These are phyloP conservation scores for Meriones psammophilus DNA, from an alignment of 2,797 vertebrate genomes.

Conservation along the genomic window DNA sequence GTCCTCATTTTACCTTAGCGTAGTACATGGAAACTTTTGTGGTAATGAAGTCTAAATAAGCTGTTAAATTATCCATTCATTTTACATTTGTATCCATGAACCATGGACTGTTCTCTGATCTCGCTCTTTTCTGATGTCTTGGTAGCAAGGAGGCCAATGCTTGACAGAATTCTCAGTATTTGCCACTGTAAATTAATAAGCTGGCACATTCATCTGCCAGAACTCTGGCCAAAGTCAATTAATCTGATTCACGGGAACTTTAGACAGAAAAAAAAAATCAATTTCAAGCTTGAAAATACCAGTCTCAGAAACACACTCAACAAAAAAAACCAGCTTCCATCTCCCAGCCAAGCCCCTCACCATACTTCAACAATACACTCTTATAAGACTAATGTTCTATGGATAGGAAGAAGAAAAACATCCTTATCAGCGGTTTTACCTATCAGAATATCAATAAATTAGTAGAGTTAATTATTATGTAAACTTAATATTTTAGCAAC, in stretches of 20 bases:
- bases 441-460: background rate
- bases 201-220: background rate
- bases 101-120: background rate
- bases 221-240: slow-evolving; percentile 65
- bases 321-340: background rate
- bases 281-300: slow-evolving; percentile 55
- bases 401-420: background rate
- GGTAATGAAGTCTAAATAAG: background rate
- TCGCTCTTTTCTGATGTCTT: background rate
- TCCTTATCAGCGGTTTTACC: background rate
- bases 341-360: background rate
- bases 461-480: slow-evolving; percentile 1
- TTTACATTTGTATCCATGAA: background rate
- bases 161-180: background rate
- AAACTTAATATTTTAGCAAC: slow-evolving; percentile 20
- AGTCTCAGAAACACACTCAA: background rate
- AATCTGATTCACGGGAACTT: slow-evolving; percentile 47
- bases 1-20: slow-evolving; percentile 22
- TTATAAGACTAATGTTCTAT: background rate
- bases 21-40: background rate
- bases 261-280: slow-evolving; percentile 11
- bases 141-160: background rate
- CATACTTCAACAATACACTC: slow-evolving; percentile 1
- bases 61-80: background rate
- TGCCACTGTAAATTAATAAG: slow-evolving; percentile 20